Conservation (phyloP, 1,140 invertebrate species). For the Tetragonula clypearis region DNA sequence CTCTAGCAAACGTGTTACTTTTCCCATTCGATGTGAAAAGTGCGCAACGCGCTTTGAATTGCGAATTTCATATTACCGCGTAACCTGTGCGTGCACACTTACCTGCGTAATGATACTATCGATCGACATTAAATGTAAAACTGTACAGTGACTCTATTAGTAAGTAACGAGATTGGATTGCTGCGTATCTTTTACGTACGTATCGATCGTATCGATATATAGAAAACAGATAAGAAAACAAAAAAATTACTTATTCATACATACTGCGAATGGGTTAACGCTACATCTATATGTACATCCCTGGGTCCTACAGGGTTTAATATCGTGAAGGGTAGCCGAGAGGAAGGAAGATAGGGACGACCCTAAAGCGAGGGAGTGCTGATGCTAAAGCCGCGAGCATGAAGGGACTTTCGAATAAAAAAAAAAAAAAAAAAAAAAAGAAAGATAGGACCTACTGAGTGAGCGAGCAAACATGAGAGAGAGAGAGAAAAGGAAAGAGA, state of each 20-base stretch:
- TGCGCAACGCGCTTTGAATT: neutral
- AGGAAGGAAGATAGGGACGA: constrained; percentile 68
- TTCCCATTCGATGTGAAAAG: constrained; percentile 7
- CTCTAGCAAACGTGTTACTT: neutral
- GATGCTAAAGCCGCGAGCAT: constrained; percentile 62
- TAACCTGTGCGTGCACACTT: constrained; percentile 5
- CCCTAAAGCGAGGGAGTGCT: constrained; percentile 67
- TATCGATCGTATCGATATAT: neutral
- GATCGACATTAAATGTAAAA: constrained; percentile 35
- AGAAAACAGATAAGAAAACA: neutral
- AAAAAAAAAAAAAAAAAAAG: constrained; percentile 56
- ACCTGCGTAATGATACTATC: constrained; percentile 18
- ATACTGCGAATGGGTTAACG: neutral
- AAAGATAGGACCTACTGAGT: constrained; percentile 62
- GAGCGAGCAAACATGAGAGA: constrained; percentile 31
- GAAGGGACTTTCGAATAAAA: constrained; percentile 73
- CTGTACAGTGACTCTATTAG: neutral
- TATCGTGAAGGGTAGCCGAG: constrained; percentile 61
- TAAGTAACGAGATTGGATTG: constrained; percentile 15
- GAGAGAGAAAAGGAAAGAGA: constrained; percentile 16
- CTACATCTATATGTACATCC: constrained; percentile 39
- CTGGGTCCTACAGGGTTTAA: constrained; percentile 64
- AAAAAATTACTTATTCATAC: neutral
- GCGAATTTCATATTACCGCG: constrained; percentile 11
- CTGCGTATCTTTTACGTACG: neutral